phyloP scores from a whole-genome alignment of 2,113 vertebrate species.

The Stigmatopora nigra region DNA sequence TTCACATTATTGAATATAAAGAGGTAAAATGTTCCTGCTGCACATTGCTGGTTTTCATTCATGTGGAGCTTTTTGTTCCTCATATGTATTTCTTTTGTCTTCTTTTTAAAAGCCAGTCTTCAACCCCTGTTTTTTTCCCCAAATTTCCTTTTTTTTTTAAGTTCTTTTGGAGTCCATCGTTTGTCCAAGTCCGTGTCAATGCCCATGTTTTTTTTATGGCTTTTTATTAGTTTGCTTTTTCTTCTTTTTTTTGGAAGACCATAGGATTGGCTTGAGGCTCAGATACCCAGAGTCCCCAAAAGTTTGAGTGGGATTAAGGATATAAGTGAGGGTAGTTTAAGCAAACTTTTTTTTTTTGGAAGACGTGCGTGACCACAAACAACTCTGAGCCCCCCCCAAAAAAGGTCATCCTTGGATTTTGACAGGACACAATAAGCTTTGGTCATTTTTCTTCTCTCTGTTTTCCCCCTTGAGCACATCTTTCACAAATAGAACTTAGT shows the following conservation, averaged over 20 bases:
- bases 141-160: constrained; percentile 20
- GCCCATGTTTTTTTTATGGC: constrained; percentile 49
- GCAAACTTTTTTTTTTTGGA: constrained; percentile 53
- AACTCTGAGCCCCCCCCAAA: constrained; percentile 31
- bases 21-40: constrained; percentile 40
- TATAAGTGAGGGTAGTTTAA: not conserved
- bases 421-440: constrained; percentile 30
- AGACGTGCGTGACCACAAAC: constrained; percentile 53
- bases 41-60: constrained; percentile 56
- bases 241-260: constrained; percentile 60
- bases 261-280: constrained; percentile 27
- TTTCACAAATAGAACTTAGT: constrained; percentile 25
- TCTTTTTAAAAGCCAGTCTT: constrained; percentile 10
- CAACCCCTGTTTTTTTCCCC: too few relatives aligned
- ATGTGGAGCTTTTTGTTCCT: constrained; percentile 8
- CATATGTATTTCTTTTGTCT: too few relatives aligned
- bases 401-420: constrained; percentile 32
- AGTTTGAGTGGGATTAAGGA: constrained; percentile 7
- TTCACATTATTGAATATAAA: constrained; percentile 45
- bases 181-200: constrained; percentile 32
- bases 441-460: constrained; percentile 22
- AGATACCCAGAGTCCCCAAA: constrained; percentile 27
- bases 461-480: constrained; percentile 23
- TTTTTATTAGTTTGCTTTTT: constrained; percentile 34
- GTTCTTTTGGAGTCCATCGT: constrained; percentile 48